Evolutionary conservation across 2,797 vertebrate genomes (phyloP).

Genomic region (Oophaga sylvatica): DNA sequence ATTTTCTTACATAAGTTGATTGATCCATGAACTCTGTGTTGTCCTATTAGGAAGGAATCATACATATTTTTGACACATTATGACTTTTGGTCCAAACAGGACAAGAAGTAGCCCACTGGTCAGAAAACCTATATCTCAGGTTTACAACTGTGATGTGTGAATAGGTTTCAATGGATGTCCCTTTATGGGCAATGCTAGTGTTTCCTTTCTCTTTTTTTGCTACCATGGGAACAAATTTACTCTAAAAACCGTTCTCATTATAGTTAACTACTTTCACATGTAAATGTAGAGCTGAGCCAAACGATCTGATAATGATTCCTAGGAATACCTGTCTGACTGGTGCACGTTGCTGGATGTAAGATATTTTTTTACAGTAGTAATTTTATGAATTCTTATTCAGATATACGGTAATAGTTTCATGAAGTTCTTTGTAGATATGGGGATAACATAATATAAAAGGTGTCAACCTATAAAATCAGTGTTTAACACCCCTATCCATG

Average conservation of each 20-base stretch:
- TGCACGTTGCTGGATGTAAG: neutral
- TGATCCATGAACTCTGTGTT: neutral
- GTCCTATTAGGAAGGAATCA: neutral
- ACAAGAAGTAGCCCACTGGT: neutral
- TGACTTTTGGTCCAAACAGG: neutral
- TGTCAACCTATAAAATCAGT: neutral
- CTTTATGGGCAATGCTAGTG: neutral
- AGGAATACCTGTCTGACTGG: neutral
- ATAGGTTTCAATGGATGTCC: neutral
- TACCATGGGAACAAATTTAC: slow-evolving; percentile 26
- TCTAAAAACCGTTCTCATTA: neutral
- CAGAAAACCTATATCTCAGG: neutral
- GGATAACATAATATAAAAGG: neutral
- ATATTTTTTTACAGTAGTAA: neutral
- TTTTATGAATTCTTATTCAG: neutral
- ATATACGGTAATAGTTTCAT: neutral
- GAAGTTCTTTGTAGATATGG: neutral
- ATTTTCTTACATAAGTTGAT: neutral
- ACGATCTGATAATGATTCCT: neutral
- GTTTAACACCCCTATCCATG: neutral
- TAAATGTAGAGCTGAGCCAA: neutral
- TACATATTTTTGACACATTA: neutral
- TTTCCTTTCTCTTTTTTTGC: slow-evolving; percentile 13
- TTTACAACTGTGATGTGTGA: neutral
- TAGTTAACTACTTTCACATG: slow-evolving; percentile 20